phyloP scores from a whole-genome alignment of 2,888 invertebrate genomes.

The Chloromyia formosa region DNA sequence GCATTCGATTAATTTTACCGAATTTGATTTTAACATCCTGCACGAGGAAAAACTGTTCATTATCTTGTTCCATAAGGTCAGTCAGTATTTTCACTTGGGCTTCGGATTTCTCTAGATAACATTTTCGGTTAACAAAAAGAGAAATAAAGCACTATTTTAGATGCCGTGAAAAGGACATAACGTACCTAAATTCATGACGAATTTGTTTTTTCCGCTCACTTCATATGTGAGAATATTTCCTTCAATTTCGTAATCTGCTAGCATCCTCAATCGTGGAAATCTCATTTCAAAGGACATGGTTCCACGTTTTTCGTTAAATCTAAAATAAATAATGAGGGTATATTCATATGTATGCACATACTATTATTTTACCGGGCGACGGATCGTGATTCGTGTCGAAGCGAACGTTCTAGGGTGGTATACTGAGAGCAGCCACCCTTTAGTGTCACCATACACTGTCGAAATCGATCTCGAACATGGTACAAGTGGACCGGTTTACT shows the following conservation, averaged over 20 bases:
- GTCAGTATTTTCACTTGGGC: slow-evolving; percentile 30
- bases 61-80: slow-evolving; percentile 3
- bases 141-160: no score
- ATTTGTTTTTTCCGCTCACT: slow-evolving; percentile 18
- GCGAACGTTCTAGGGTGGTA: no score
- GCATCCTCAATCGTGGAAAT: slow-evolving; percentile 30
- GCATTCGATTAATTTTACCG: slow-evolving; percentile 25
- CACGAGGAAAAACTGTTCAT: slow-evolving; percentile 36
- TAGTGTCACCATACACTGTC: no score
- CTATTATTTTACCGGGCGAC: no score
- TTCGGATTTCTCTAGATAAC: slow-evolving; percentile 26
- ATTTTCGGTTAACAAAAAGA: no score
- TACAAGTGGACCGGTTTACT: no score
- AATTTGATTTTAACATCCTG: slow-evolving; percentile 32
- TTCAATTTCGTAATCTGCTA: slow-evolving; percentile 31
- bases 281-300: slow-evolving; percentile 27
- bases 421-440: no score
- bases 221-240: slow-evolving; percentile 19
- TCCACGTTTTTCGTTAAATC: slow-evolving; percentile 26
- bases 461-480: no score
- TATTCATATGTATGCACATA: no score
- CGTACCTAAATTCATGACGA: slow-evolving; percentile 27
- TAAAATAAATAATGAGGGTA: neutral
- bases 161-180: no score
- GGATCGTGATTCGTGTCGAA: no score